Base-by-base conservation (phyloP, 2,888 invertebrate genomes). In the Schizaphis graminum region DNA sequence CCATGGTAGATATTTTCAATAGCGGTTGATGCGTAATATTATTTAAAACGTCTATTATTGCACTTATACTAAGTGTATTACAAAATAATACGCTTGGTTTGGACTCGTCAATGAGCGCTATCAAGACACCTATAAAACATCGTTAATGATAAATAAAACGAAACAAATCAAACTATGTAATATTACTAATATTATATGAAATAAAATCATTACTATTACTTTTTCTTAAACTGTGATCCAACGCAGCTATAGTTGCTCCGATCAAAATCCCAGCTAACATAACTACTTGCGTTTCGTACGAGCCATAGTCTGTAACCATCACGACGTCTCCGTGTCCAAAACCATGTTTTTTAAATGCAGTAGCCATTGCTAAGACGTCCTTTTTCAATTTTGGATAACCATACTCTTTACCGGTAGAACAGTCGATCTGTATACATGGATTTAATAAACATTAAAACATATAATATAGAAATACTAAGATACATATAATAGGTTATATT, bases 41-140 rank as follows among this genome's bases (percentile, higher is more conserved):
- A 24, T 28, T 53, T 67, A 92, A 53, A 28, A 67, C 5, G 11
- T 87, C 92, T 35, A 67, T 7, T 10, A 88, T 67, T 41, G n/a
- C 11, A 16, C 28, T 8, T 10, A 41, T 67, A 21, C 44, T 47
- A 11, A 67, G 8, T 21, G 41, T 26, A 21, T 26, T 41, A 47
- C 88, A 92, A 41, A 92, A 92, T 8, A 92, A 21, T 10, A 92
- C 92, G 53, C 41, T 67, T 5, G 92, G 92, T 44, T 88, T 92
- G 7, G 88, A 67, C 28, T 88, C 87, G 21, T 28, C 11, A 4
- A 88, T 28, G 10, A 92, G 61, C 53, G 10, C 28, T 16, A 26
- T 21, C 28, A 88, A 67, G 21, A 35, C 67, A 35, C 11, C 92
- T 92, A 21, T 47, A 21, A n/a, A 56, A 67, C 11, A n/a, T 56